These are phyloP conservation scores for Amazona guildingii DNA, from an alignment of 2,113 vertebrate species.

Conservation along the genomic window DNA sequence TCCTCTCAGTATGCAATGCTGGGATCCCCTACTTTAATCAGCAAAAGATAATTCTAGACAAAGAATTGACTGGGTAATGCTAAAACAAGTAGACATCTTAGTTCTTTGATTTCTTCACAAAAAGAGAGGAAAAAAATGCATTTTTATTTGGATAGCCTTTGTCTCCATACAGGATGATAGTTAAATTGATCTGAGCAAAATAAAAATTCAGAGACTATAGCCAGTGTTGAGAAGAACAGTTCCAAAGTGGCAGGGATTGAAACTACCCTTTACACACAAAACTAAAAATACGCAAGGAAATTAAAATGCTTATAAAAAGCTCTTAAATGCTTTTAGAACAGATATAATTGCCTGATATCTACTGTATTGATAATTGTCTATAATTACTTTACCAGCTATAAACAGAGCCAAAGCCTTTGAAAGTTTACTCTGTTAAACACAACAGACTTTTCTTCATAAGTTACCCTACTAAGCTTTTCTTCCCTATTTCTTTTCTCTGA, in stretches of 20 bases:
- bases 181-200: not conserved
- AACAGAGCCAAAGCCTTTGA: not conserved
- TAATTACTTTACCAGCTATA: not conserved
- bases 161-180: not conserved
- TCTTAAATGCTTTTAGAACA: not conserved
- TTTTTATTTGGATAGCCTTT: not conserved
- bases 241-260: not conserved
- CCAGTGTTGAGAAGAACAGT: not conserved
- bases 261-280: not conserved
- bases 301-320: not conserved
- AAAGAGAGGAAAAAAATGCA: not conserved
- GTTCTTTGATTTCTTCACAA: not conserved
- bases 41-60: not conserved
- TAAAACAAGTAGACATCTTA: not conserved
- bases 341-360: not conserved
- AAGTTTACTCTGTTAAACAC: not conserved
- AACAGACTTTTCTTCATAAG: not conserved
- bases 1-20: not conserved
- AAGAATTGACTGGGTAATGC: not conserved
- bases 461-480: not conserved
- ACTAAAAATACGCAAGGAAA: not conserved
- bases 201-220: not conserved
- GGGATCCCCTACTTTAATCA: not conserved
- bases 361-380: not conserved
- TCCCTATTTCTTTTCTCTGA: not conserved